Evolutionary conservation across 1,140 invertebrate genomes (phyloP), one percentile per base, ranked within the genome.

Genomic region (Eumaeus atala): DNA sequence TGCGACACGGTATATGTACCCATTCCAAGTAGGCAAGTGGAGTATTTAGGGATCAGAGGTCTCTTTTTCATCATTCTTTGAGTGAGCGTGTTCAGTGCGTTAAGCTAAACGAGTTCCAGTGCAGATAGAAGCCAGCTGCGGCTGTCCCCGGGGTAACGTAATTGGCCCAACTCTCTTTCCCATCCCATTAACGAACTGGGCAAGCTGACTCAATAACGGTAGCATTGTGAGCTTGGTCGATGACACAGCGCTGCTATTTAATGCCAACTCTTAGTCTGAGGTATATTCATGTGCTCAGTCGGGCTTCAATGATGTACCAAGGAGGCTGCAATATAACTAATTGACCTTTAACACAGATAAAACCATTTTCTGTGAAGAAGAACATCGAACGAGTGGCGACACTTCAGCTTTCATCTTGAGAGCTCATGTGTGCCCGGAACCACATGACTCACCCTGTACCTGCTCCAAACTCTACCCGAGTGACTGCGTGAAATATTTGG

Each of bases 101-200:
- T 38, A 38, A 17, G 38, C 40, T 54, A 10, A 40, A 16, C 38
- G 17, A 48, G 10, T 17, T 9, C 38, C 6, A 65, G 59, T 48
- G n/a, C n/a, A n/a, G 40, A 56, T 21, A 56, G 59, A n/a, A n/a
- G n/a, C n/a, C n/a, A n/a, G n/a, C n/a, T n/a, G n/a, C n/a, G n/a
- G n/a, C n/a, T n/a, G n/a, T n/a, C n/a, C n/a, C 0, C 59, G 62
- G 40, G 62, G 66, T 10, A 62, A 58, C 42, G 34, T 69, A 0
- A 48, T 71, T 3, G 65, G 61, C 3, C 61, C 62, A 8, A 71
- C 65, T 1, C 16, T 67, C 6, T 66, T 67, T 18, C 12, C 59
- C 0, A 38, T 64, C 0, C 67, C 12, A 53, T 64, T 33, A 62
- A 66, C 48, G 60, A 57, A 8, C 55, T 66, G 0, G 61, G 58